Conservation (phyloP, 1,140 invertebrate genomes). For the Protaetia brevitarsis region DNA sequence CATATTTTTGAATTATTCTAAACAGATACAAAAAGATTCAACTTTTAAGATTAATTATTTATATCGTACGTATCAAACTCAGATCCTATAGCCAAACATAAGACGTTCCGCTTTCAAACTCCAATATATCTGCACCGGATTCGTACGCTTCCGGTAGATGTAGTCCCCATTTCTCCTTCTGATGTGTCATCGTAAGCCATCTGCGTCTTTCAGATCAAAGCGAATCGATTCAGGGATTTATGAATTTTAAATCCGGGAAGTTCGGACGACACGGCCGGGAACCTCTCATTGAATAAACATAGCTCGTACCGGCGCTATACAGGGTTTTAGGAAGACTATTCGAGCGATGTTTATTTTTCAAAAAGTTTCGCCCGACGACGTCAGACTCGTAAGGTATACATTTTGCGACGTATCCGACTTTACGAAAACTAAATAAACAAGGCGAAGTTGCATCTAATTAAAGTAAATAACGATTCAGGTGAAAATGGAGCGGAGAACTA, state of each 20-base stretch:
- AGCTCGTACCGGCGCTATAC: not conserved
- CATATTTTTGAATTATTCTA: no score
- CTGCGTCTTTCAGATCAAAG: not conserved
- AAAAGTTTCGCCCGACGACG: no score
- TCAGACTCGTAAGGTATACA: not conserved
- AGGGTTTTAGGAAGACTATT: not conserved
- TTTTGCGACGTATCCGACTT: not conserved
- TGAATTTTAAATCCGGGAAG: conserved; percentile 13
- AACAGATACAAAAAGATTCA: no score
- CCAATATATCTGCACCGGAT: no score
- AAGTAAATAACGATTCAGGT: not conserved
- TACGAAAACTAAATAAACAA: conserved; percentile 4
- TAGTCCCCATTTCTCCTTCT: conserved; percentile 16
- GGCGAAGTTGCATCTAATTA: not conserved
- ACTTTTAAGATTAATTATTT: no score
- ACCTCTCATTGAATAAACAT: conserved; percentile 15
- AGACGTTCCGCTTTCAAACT: no score
- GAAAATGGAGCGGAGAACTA: no score
- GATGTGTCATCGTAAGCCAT: conserved; percentile 11
- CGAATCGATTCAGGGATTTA: conserved; percentile 13
- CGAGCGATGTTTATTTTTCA: conserved; percentile 7
- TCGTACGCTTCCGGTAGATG: conserved; percentile 22
- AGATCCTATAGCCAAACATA: no score
- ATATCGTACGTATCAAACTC: no score
- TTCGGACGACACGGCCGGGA: not conserved